phyloP scores from a whole-genome alignment of 2,797 vertebrate genomes.

The Pteronotus mesoamericanus region DNA sequence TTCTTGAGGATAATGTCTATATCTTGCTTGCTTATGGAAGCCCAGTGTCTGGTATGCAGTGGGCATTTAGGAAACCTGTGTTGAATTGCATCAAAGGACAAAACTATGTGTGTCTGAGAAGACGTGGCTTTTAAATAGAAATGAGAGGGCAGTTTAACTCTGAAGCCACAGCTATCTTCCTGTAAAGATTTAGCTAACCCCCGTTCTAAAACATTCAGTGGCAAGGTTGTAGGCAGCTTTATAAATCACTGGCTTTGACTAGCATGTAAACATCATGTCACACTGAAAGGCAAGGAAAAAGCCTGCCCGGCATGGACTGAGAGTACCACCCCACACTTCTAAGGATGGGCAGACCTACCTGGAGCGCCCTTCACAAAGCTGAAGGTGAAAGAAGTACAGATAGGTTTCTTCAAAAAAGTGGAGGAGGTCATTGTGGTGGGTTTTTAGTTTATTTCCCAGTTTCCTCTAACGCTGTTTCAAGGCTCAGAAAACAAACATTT shows the following conservation, averaged over 20 bases:
- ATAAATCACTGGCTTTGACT: background rate
- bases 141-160: background rate
- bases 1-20: background rate
- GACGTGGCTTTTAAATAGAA: background rate
- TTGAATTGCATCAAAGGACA: background rate
- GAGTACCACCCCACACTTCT: background rate
- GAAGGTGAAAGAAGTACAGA: background rate
- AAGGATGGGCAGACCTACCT: background rate
- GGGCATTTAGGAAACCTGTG: background rate
- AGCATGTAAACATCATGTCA: background rate
- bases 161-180: background rate
- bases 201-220: background rate
- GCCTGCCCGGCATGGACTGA: background rate
- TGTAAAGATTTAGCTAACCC: background rate
- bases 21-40: background rate
- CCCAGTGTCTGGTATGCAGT: background rate
- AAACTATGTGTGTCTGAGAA: background rate
- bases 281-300: background rate
- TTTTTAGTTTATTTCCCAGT: conserved; percentile 10
- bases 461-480: background rate
- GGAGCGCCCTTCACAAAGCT: background rate
- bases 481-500: background rate
- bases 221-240: background rate
- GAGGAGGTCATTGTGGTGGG: background rate
- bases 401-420: background rate